These are phyloP conservation scores for Alethe castanea DNA, from an alignment of 2,113 vertebrate genomes.

Conservation along the genomic window DNA sequence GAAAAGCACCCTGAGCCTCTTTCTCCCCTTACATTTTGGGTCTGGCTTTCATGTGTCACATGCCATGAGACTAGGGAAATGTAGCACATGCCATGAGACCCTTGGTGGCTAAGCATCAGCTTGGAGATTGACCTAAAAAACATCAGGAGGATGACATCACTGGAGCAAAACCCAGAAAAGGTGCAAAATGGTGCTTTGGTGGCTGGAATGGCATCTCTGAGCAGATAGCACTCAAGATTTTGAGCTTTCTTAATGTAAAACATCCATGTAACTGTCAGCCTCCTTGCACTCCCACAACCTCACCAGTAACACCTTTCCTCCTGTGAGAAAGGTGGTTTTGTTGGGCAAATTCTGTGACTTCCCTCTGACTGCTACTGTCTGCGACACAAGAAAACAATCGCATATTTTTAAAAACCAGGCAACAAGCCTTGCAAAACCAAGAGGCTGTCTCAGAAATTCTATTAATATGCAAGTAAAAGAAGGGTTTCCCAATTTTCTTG, in stretches of 20 bases:
- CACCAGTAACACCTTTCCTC: not conserved
- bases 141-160: not conserved
- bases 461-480: not conserved
- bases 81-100: not conserved
- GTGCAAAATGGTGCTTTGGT: not conserved
- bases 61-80: not conserved
- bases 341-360: not conserved
- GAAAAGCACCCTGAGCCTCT: not conserved
- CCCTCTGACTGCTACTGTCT: not conserved
- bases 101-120: not conserved
- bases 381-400: not conserved
- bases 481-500: not conserved
- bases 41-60: not conserved
- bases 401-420: not conserved
- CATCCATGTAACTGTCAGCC: accelerated
- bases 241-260: not conserved
- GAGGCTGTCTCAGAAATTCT: not conserved
- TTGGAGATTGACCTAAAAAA: not conserved
- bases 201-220: not conserved
- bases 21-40: not conserved
- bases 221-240: not conserved
- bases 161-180: not conserved
- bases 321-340: not conserved
- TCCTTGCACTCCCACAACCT: not conserved
- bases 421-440: not conserved